Base-by-base conservation (phyloP, 2,888 invertebrate species). In the Didymodactylos carnosus region DNA sequence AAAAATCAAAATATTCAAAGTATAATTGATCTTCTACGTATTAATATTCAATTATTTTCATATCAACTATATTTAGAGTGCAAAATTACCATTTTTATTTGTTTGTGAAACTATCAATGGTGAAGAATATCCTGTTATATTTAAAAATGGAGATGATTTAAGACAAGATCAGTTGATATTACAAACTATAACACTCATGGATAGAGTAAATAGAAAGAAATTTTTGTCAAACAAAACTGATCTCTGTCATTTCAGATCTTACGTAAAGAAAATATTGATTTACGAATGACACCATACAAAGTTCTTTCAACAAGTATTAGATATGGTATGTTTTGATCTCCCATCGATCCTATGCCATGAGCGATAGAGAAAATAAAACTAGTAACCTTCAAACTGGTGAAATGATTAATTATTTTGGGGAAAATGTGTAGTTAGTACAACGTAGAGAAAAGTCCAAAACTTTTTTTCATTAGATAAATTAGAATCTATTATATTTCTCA, bases 151-250 rank as follows among this genome's bases (percentile, higher is more conserved):
- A 2, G 98, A 98, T 83, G 97, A 98, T 82, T 84, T 98, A 72
- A 86, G 98, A 4, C 97, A 98, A 84, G 97, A 98, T 85, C 97
- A 98, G 83, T 86, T 98, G 1, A 92, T 98, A 76, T 85, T 98
- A 70, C 97, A 98, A 85, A 97, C 97, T 87, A 95, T 99, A 51
- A 92, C 93, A 0, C 85, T 99, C 19, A 98, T 99, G 94, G 98
- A 99, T 82, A 92, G 82, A 80, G 84, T 84, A 77, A 73, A 72
- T 49, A 23, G 11, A 29, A 14, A 6, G 27, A 39, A 29, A n/a
- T 3, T 19, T 23, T 73, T 73, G 11, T 40, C 35, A 19, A 6
- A 40, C 14, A n/a, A 25, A 19, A 29, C 5, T 39, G 10, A 27
- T 77, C 51, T 71, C 29, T 62, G 72, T 51, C 69, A 49, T 77